Base-by-base conservation (phyloP, 2,113 vertebrate species). In the Chloropsis hardwickii region DNA sequence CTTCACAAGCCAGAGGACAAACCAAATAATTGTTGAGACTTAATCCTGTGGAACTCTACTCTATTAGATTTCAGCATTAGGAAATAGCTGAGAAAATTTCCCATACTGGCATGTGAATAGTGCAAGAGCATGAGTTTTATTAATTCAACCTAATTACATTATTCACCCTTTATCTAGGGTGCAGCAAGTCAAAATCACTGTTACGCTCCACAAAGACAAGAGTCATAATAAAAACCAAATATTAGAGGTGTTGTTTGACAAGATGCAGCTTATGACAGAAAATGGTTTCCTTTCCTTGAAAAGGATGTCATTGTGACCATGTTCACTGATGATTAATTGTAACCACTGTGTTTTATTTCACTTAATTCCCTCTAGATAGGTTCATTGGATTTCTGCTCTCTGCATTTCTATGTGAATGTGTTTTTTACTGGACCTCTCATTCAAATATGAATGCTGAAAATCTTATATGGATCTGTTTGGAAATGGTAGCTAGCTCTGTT, bases 321-420 rank as follows among this genome's bases (percentile, higher is more conserved):
- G 48, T 84, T 95, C 72, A 70, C 67, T 54, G 64, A 80, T 88
- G 82, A 95, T 90, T 93, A 94, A 93, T 92, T 88, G 65, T 56
- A 93, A 95, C 89, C 76, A 86, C 69, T 93, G 76, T 88, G 35
- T 86, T 94, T 94, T 90, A 62, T 95, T 96, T 90, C 90, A 96
- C 61, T 88, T 84, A 93, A 86, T 92, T 86, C 72, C 83, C 33
- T 71, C 65, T 78, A 65, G 83, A 90, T 64, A 54, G 24, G 51
- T 73, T 81, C 40, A 61, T 9, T 74, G 57, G 57, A 81, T 94
- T 95, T 92, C 88, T 96, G 51, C 35, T 94, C 5, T 79, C 33
- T 44, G 31, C 66, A 19, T 74, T 29, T 80, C 40, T 58, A 33
- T 67, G 67, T 54, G 86, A 88, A 88, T n/a, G 24, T 45, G 53